Conservation (phyloP, 2,888 invertebrate genomes). For the Brachyptera putata region DNA sequence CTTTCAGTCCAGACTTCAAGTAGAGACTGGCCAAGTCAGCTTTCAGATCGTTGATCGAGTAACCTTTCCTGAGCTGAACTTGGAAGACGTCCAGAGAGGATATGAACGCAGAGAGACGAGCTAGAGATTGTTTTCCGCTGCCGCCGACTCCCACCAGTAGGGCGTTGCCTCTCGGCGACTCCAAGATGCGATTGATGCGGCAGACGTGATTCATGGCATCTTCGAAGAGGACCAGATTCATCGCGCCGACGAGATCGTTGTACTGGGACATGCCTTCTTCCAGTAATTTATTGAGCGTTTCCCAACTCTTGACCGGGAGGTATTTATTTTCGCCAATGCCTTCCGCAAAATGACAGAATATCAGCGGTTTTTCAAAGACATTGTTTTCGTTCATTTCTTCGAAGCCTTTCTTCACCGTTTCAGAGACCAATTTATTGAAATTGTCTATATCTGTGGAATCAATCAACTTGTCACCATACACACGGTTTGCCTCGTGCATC, state of each 20-base stretch:
- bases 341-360: conserved; percentile 88
- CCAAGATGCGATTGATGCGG: conserved; percentile 86
- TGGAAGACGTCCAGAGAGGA: conserved; percentile 90
- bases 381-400: conserved; percentile 68
- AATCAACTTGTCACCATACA: conserved; percentile 87
- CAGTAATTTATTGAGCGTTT: not conserved
- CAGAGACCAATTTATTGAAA: conserved; percentile 67
- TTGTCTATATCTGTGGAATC: conserved; percentile 70
- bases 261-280: conserved; percentile 66
- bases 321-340: conserved; percentile 91
- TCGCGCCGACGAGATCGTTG: conserved; percentile 83
- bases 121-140: conserved; percentile 89
- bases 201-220: conserved; percentile 88
- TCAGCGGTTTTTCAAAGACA: conserved; percentile 70
- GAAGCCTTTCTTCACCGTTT: conserved; percentile 66
- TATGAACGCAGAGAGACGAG: conserved; percentile 83
- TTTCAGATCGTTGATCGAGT: conserved; percentile 75
- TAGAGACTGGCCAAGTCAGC: conserved; percentile 65
- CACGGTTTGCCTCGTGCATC: conserved; percentile 86
- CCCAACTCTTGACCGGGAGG: conserved; percentile 60
- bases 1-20: conserved; percentile 81
- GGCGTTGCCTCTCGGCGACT: conserved; percentile 88
- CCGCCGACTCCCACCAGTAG: conserved; percentile 91
- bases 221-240: conserved; percentile 92
- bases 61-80: conserved; percentile 86